Base-by-base conservation (phyloP, 2,797 vertebrate species). In the Poeciliopsis paucimaculata region DNA sequence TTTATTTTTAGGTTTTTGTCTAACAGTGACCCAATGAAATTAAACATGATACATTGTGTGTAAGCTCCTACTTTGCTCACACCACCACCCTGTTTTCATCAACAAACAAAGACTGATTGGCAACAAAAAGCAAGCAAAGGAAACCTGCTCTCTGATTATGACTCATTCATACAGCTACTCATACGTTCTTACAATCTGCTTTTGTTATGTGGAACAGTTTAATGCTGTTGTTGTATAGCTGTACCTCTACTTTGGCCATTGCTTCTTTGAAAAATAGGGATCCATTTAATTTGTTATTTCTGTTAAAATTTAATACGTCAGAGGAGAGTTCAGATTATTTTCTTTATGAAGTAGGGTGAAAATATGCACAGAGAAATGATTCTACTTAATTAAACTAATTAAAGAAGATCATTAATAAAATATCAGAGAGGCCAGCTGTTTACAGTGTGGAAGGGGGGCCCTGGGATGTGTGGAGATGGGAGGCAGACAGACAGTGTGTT, bases 361-460 rank as follows among this genome's bases (percentile, higher is more conserved):
- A 95, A 95, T 96, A 95, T 96, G 93, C 94, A 95, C 92, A 95
- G 95, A 95, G 91, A 93, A 79, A 75, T 82, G 88, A 89, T 94
- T 94, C 93, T 92, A 88, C 77, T 91, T 96, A 96, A 96, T 96
- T 95, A 96, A 96, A 96, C 95, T 96, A 96, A 96, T 96, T 96
- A 96, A 96, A 96, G 93, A 94, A 94, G 90, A 94, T 91, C 95
- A 96, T 96, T 95, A 96, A 96, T 96, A 96, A 96, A 95, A 96
- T 96, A 96, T 96, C 92, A 95, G 87, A 84, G 87, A 91, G 92
- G 93, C 94, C 94, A 96, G 95, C 95, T 96, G 95, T 95, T 96
- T 95, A 95, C 94, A 94, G 92, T 93, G 91, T 85, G 83, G 73
- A 88, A 51, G 82, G 68, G 89, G 89, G 92, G 95, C 94, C 92